phyloP scores from a whole-genome alignment of 2,888 invertebrate species.

The Luperina testacea region DNA sequence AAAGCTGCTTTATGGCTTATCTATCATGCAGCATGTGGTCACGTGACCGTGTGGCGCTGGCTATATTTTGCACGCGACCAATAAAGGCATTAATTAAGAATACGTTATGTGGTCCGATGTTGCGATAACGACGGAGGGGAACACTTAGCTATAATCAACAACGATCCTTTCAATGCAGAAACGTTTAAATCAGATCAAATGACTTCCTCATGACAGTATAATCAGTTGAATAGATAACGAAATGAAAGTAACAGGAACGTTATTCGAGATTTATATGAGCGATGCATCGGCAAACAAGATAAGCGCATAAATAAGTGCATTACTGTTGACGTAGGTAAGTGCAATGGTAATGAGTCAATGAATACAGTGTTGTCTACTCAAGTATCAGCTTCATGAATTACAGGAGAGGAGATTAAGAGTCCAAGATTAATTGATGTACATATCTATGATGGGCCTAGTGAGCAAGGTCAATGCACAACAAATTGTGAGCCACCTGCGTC shows the following conservation, averaged over 20 bases:
- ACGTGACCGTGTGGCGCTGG: slow-evolving; percentile 53
- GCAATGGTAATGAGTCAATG: slow-evolving; percentile 38
- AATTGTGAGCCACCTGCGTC: slow-evolving; percentile 67
- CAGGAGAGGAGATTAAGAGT: slow-evolving; percentile 49
- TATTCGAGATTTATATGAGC: slow-evolving; percentile 46
- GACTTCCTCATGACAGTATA: slow-evolving; percentile 58
- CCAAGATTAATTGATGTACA: slow-evolving; percentile 57
- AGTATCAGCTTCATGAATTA: slow-evolving; percentile 41
- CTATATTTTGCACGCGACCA: slow-evolving; percentile 74
- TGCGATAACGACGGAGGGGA: slow-evolving; percentile 69
- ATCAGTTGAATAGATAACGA: slow-evolving; percentile 65
- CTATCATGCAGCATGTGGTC: slow-evolving; percentile 37
- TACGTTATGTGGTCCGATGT: slow-evolving; percentile 67
- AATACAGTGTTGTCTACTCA: slow-evolving; percentile 42
- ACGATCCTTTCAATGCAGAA: slow-evolving; percentile 61
- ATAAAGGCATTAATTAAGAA: slow-evolving; percentile 78
- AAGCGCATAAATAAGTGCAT: slow-evolving; percentile 41
- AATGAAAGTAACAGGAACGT: slow-evolving; percentile 69
- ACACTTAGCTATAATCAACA: slow-evolving; percentile 57
- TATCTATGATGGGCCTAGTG: slow-evolving; percentile 52
- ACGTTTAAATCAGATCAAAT: slow-evolving; percentile 60
- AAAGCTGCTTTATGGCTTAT: slow-evolving; percentile 4
- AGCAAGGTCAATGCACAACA: slow-evolving; percentile 67
- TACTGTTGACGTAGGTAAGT: slow-evolving; percentile 52
- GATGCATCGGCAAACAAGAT: slow-evolving; percentile 23